Base-by-base conservation (phyloP, 2,888 invertebrate genomes). In the Epistrophe grossulariae region DNA sequence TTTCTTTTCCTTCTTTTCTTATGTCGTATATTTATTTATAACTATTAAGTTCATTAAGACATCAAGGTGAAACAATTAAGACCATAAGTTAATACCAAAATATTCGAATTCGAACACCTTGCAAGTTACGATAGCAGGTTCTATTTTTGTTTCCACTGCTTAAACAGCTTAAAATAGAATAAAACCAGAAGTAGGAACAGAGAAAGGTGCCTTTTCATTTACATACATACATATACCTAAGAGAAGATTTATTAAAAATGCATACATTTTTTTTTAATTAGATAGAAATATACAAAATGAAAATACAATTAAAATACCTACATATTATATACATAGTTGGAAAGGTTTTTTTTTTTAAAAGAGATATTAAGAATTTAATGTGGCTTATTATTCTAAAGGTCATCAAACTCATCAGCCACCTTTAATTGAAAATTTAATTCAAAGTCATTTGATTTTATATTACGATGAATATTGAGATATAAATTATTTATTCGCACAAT, bases 181-280 rank as follows among this genome's bases (percentile, higher is more conserved):
- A 60, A 60, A 38, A 60, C 17, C 2, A 35, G 17, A n/a, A 59
- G 17, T 38, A 38, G 7, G 38, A 38, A 60, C 11, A 19, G 38
- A 60, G 19, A 38, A 57, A 60, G 59, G 59, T 17, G 19, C 10
- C 7, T 60, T 17, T 60, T 38, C 31, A n/a, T n/a, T 31, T 6
- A 31, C 5, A 31, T 5, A 28, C 5, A 31, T 31, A 7, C 31
- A 31, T 5, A 31, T n/a, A 31, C 7, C 6, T 31, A 15, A 11
- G 17, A 59, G 31, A 59, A 59, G 59, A 60, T 60, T 60, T 38
- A 60, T 60, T 38, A 38, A 60, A 38, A 38, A 60, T 60, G 59
- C 59, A 60, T 60, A 60, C 38, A 35, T 35, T 60, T 60, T 31
- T 57, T 57, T 57, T 55, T 55, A 60, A 60, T 60, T 60, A 60